Conservation (phyloP, 2,888 invertebrate species). For the Drosophila neutralis region DNA sequence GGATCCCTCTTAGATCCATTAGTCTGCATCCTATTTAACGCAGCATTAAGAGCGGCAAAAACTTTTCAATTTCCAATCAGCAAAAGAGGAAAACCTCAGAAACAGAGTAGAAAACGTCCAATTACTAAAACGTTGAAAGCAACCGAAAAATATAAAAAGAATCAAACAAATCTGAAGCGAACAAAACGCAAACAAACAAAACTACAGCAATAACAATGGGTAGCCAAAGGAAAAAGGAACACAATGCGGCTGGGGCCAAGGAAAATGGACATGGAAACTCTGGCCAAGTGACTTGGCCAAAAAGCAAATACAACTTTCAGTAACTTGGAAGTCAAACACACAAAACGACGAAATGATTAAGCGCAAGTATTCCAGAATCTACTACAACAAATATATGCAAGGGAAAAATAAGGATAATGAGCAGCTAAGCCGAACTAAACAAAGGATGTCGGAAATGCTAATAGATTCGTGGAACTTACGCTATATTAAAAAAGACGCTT, state of each 20-base stretch:
- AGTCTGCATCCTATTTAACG: conserved; percentile 6
- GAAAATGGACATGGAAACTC: conserved; percentile 40
- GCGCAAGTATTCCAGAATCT: conserved; percentile 12
- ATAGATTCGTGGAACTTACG: conserved; percentile 12
- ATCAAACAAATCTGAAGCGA: conserved; percentile 22
- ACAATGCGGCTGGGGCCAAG: conserved; percentile 36
- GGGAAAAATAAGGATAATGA: conserved; percentile 17
- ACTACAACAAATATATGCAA: conserved; percentile 26
- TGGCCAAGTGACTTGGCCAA: conserved; percentile 51
- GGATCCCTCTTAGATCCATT: neutral
- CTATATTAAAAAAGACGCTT: conserved; percentile 24
- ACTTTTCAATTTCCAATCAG: conserved; percentile 40
- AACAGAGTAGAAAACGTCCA: conserved; percentile 21
- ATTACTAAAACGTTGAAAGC: conserved; percentile 53
- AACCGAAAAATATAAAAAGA: conserved; percentile 26
- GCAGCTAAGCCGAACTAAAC: conserved; percentile 18
- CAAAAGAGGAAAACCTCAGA: conserved; percentile 22
- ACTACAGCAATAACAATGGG: conserved; percentile 43
- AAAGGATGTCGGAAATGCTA: conserved; percentile 20
- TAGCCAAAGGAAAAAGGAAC: conserved; percentile 25
- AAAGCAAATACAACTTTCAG: conserved; percentile 42
- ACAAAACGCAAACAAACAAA: conserved; percentile 22
- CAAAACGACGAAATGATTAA: conserved; percentile 49
- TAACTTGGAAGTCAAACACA: conserved; percentile 44
- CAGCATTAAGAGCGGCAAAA: neutral